Base-by-base conservation (phyloP, 92 coral and sea anemone species). In the Siderastrea siderea region DNA sequence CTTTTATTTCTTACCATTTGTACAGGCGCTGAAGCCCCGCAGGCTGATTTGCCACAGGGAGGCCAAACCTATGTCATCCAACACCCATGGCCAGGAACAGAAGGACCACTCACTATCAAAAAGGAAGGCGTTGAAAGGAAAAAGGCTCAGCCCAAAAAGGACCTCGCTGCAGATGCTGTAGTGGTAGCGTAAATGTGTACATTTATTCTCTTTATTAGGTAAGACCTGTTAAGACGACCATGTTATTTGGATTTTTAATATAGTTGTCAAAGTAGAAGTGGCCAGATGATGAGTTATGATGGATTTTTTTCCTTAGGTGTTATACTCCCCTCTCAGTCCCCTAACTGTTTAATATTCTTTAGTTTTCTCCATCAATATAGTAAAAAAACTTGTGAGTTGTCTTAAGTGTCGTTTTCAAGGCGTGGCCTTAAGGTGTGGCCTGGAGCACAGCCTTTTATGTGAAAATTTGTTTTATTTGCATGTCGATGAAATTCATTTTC, bases 11-110 rank as follows among this genome's bases (percentile, higher is more conserved):
- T 9, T 60, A 8, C 68, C 60, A 13, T 6, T n/a, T 7, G 6
- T 47, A 8, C 6, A 68, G 84, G 52, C 8, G 58, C n/a, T 57
- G 78, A 19, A 3, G 72, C 54, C 15, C 85, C 85, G 15, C 80
- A 84, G 51, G 60, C 80, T 12, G 87, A 84, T 38, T 61, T 46
- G 1, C 6, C 69, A 11, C 87, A 59, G 46, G 71, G 47, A 58
- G 87, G 74, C 11, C 87, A 84, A 84, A 6, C 79, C 10, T 85
- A 90, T 61, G 67, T 85, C 8, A 90, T 90, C 43, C 83, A 73
- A 13, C 89, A 90, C 14, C 90, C 93, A 6, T 82, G 75, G 74
- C 93, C 89, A 7, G 93, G 93, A 71, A 90, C 93, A 10, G 89
- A 90, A 60, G 93, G 93, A 61, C 93, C 93, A 14, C 86, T 80